Conservation (phyloP, 2,888 invertebrate genomes). For the Scaptomyza tumidula region DNA sequence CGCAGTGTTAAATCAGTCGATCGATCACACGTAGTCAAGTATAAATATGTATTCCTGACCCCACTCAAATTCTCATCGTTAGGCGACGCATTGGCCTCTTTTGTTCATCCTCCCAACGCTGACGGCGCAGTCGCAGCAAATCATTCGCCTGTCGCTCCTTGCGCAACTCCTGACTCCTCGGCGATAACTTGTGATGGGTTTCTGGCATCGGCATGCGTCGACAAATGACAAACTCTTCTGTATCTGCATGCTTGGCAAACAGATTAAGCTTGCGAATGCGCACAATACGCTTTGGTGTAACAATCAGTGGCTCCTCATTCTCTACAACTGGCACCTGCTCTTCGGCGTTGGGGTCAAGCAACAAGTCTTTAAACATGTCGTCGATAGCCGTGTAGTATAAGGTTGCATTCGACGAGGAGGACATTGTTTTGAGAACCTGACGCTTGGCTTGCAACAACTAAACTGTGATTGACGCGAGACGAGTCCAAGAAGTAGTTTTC, state of each 20-base stretch:
- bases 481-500: constrained; percentile 40
- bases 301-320: constrained; percentile 20
- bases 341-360: constrained; percentile 25
- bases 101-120: constrained; percentile 50
- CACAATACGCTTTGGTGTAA: constrained; percentile 49
- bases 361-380: constrained; percentile 54
- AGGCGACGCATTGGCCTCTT: constrained; percentile 48
- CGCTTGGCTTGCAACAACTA: constrained; percentile 32
- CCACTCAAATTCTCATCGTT: constrained; percentile 44
- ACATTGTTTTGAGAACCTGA: constrained; percentile 55
- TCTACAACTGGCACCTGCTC: constrained; percentile 13
- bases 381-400: constrained; percentile 62
- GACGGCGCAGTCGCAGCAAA: constrained; percentile 53
- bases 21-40: constrained; percentile 30
- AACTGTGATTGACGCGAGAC: constrained; percentile 64
- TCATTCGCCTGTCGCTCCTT: constrained; percentile 49
- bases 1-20: constrained; percentile 1
- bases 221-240: constrained; percentile 43
- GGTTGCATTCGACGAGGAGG: constrained; percentile 50
- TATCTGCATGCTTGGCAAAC: constrained; percentile 42
- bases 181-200: constrained; percentile 31
- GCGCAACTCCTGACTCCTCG: constrained; percentile 38
- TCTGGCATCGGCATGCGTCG: constrained; percentile 42
- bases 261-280: constrained; percentile 57
- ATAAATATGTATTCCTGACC: neutral